Evolutionary conservation across 1,140 invertebrate species (phyloP).

Genomic region (Drosophila arawakana): DNA sequence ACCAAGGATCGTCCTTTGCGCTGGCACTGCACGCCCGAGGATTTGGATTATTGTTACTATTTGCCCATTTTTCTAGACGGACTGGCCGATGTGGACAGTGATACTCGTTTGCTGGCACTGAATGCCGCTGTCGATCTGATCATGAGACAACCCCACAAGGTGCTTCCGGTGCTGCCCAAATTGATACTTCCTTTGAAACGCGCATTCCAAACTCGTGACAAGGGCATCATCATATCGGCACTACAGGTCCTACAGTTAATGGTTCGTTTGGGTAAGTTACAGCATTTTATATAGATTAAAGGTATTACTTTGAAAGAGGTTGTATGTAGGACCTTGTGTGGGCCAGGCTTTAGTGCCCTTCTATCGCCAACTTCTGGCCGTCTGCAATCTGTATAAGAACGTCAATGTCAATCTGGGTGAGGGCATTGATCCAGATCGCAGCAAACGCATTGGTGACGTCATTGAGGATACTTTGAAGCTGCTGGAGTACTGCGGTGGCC

Average conservation of each 20-base stretch:
- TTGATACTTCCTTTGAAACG: constrained; percentile 97
- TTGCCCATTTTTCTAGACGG: constrained; percentile 97
- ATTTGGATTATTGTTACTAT: constrained; percentile 96
- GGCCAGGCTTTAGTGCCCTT: constrained; percentile 96
- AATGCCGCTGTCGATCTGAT: constrained; percentile 77
- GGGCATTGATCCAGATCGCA: constrained; percentile 91
- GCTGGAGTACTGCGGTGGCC: constrained; percentile 94
- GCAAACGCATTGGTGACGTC: constrained; percentile 94
- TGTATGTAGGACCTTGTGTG: constrained; percentile 84
- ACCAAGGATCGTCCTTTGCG: constrained; percentile 67
- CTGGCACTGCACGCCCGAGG: constrained; percentile 85
- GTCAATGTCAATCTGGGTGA: constrained; percentile 92
- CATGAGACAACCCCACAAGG: constrained; percentile 93
- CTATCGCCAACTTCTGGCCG: constrained; percentile 95
- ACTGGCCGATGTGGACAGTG: constrained; percentile 66
- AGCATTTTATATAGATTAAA: not conserved
- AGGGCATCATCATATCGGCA: constrained; percentile 90
- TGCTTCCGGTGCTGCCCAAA: constrained; percentile 95
- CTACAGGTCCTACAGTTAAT: constrained; percentile 92
- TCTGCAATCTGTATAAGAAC: constrained; percentile 95
- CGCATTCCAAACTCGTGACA: constrained; percentile 91
- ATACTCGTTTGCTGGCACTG: constrained; percentile 66
- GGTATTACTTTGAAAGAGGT: constrained; percentile 15
- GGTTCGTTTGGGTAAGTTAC: constrained; percentile 89
- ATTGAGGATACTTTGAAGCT: constrained; percentile 97